Percentiles rank a stretch among this genome's conserved stretches.
Evolutionary conservation across 2,888 invertebrate genomes (phyloP).

Genomic region (Macaria notata): DNA sequence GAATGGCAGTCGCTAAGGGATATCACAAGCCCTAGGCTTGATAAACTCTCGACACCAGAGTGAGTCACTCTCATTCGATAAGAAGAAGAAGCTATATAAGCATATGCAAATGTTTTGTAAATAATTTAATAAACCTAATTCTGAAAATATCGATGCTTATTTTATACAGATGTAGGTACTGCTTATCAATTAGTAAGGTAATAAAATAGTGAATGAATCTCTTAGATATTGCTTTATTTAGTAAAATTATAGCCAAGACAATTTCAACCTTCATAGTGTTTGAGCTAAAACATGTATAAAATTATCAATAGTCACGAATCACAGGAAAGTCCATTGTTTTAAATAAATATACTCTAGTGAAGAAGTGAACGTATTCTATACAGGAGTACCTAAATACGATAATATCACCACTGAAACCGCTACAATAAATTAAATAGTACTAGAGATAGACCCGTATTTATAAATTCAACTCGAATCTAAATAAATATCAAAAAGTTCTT

Average conservation of each 20-base stretch:
- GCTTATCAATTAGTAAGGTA: neutral
- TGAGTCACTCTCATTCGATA: too few relatives aligned
- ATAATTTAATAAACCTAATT: neutral
- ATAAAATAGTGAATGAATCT: slow-evolving; percentile 29
- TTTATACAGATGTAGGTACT: too few relatives aligned
- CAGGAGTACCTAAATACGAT: slow-evolving; percentile 42
- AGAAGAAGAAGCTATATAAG: neutral
- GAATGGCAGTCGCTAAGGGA: too few relatives aligned
- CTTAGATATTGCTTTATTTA: slow-evolving; percentile 74
- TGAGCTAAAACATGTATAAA: slow-evolving; percentile 73
- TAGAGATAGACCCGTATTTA: neutral
- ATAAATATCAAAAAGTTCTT: too few relatives aligned
- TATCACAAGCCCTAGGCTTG: too few relatives aligned
- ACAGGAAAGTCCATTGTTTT: slow-evolving; percentile 66
- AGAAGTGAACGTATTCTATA: neutral
- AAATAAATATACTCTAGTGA: slow-evolving; percentile 5
- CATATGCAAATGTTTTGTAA: neutral
- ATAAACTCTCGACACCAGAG: too few relatives aligned
- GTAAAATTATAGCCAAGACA: slow-evolving; percentile 74
- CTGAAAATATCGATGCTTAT: too few relatives aligned
- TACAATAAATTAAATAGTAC: slow-evolving; percentile 8
- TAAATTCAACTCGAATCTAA: too few relatives aligned
- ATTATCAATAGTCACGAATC: slow-evolving; percentile 76
- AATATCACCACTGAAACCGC: slow-evolving; percentile 65
- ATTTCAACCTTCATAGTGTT: slow-evolving; percentile 59